Base-by-base conservation (phyloP, 2,113 vertebrate genomes). In the Gobiocypris rarus region DNA sequence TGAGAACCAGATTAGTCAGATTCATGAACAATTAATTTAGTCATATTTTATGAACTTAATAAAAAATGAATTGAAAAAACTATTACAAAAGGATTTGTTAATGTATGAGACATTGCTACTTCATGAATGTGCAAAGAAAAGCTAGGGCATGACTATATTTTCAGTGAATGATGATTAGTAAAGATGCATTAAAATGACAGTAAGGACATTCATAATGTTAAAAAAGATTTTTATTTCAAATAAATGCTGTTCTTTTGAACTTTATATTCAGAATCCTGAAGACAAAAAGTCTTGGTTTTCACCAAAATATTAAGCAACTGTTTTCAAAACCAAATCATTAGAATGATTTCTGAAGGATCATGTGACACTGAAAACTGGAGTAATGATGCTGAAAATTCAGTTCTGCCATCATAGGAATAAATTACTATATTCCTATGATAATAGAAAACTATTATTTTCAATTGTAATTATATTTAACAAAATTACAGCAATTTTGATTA, bases 1-100 rank as follows among this genome's bases (percentile, higher is more conserved):
- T 63, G 59, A 63, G 13, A 31, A 65, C 61, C 61, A 65, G 26
- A 65, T 31, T 26, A 65, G 61, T 65, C 61, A 65, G 61, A 65
- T 65, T 65, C 28, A 34, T 34, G 28, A 34, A 65, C 5, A 65
- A 65, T 17, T 31, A 9, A 34, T 65, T 65, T 65, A 34, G 2
- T 8, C 14, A 65, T 34, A 34, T 26, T 65, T 31, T 31, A 65
- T 31, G 24, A 28, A 63, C 19, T 15, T 3, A 9, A 58, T 9
- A 48, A 48, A 48, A 48, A 14, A 48, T 14, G 0, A 14, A 14
- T 48, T 14, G 1, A 63, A 63, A 28, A 63, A 63, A 28, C 61
- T 15, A 31, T 45, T 11, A 5, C 28, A 31, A 5, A 26, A 63
- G 2, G 10, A 61, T 61, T 59, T 1, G 1, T 6, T 63, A 63